Base-by-base conservation (phyloP, 2,888 invertebrate species). In the Athalia cordata region DNA sequence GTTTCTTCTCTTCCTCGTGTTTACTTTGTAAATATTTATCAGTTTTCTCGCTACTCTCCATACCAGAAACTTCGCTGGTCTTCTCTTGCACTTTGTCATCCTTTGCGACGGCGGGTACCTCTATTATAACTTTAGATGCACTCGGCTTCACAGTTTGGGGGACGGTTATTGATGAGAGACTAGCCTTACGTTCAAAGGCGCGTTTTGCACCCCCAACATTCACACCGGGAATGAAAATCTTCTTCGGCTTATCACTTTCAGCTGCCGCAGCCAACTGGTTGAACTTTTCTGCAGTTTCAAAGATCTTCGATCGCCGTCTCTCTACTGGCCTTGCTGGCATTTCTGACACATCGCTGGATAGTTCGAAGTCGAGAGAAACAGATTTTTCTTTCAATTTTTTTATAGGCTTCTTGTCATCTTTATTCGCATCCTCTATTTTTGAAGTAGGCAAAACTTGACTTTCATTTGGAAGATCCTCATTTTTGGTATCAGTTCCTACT, bases 171-270 rank as follows among this genome's bases (percentile, higher is more conserved):
- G 91, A 92, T 4, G 86, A 89, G 61, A 94, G 91, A 70, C 94
- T 95, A 0, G 95, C 95, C 89, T 95, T 94, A 77, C 95, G 92
- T 89, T 97, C 96, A 86, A 96, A 97, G 84, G 96, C 96, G 85
- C 95, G 95, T 84, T 96, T 97, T 83, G 95, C 96, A 87, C 95
- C 96, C 76, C 95, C 96, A 0, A 97, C 96, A 88, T 95, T 96
- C 13, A 96, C 96, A 52, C 93, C 93, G 50, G 96, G 95, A 86
- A 96, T 95, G 82, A 95, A 94, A 74, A 96, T 92, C 89, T 96
- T 97, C 90, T 96, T 96, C 55, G 95, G 95, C 87, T 96, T 96
- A 70, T 92, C 92, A 45, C 87, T 86, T 6, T 89, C 89, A 2
- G 81, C 78, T 47, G 74, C 83, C 5, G 85, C 84, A 3, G 87